These are phyloP conservation scores for Synodontis membranacea DNA, from an alignment of 2,113 vertebrate species.

Conservation along the genomic window DNA sequence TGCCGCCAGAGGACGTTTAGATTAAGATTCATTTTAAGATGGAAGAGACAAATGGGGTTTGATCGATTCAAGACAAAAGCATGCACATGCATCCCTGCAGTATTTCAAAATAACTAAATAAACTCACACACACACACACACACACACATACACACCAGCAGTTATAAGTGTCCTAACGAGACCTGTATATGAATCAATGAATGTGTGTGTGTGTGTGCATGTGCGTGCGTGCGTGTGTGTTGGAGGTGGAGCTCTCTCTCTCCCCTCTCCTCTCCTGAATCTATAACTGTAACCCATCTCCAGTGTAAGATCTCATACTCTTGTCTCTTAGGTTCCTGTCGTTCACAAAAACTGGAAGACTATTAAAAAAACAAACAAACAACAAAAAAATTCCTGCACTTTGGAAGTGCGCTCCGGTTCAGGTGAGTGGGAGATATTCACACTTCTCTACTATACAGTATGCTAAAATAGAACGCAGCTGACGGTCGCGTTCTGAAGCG, in stretches of 20 bases:
- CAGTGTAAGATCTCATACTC: background rate
- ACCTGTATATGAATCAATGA: background rate
- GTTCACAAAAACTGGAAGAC: background rate
- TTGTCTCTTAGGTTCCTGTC: background rate
- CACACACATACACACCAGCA: slow-evolving; percentile 5
- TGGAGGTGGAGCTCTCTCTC: slow-evolving; percentile 16
- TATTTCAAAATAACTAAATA: background rate
- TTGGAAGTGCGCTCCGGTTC: background rate
- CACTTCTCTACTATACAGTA: background rate
- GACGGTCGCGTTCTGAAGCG: background rate
- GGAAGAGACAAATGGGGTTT: slow-evolving; percentile 14
- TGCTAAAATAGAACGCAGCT: background rate
- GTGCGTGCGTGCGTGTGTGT: background rate
- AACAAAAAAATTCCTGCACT: background rate
- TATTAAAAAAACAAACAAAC: background rate
- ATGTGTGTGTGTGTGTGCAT: background rate
- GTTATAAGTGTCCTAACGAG: background rate
- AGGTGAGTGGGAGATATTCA: background rate
- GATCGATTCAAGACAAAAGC: background rate
- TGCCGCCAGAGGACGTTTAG: background rate
- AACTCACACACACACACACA: slow-evolving; percentile 15
- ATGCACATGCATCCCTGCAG: background rate
- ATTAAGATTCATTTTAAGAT: background rate
- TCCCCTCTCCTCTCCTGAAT: background rate
- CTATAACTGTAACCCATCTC: slow-evolving; percentile 18